Evolutionary conservation across 2,113 vertebrate species (phyloP), one percentile per base, ranked within the genome.

Genomic region (Pyrgilauda ruficollis): DNA sequence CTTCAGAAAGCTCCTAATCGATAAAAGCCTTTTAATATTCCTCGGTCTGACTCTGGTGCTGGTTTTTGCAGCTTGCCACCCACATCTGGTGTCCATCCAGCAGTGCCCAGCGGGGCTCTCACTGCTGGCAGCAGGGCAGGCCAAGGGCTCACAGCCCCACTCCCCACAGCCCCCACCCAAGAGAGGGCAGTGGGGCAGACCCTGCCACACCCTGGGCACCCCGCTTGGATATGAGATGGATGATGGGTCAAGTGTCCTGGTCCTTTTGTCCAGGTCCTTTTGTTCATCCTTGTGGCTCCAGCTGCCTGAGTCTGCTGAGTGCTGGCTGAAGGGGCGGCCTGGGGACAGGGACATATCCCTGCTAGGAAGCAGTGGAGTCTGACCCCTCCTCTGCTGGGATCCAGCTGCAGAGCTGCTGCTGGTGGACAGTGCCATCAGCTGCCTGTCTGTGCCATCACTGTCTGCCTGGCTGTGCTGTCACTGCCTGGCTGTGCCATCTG

Each of bases 151-250:
- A 3, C 15, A 15, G 49, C 19, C 24, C 33, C 4, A 2, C 37
- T 77, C 18, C 39, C 46, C 9, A 7, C 12, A 13, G 5, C 15
- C 15, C 33, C 18, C 53, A 47, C 7, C 47, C 30, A 3, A 8
- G 26, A 62, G 46, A 1, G 0, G 33, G 35, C 64, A 68, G 41
- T 2, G 4, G 46, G 15, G 58, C 72, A 28, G 30, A 15, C 6
- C 4, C 72, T 80, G 63, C 23, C 33, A 30, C 27, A n/a, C n/a
- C 30, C 21, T 18, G 44, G 64, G 17, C n/a, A 30, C 35, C 41
- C 43, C 0, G 0, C 37, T 31, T 5, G 5, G 17, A 6, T 22
- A 55, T 0, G 0, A 70, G 61, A 68, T 17, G 49, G 68, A 28
- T n/a, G 35, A 28, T 7, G 7, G 15, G 3, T 68, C 30, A 73